Conservation (phyloP, 2,113 vertebrate species). For the Gymnorhina tibicen region DNA sequence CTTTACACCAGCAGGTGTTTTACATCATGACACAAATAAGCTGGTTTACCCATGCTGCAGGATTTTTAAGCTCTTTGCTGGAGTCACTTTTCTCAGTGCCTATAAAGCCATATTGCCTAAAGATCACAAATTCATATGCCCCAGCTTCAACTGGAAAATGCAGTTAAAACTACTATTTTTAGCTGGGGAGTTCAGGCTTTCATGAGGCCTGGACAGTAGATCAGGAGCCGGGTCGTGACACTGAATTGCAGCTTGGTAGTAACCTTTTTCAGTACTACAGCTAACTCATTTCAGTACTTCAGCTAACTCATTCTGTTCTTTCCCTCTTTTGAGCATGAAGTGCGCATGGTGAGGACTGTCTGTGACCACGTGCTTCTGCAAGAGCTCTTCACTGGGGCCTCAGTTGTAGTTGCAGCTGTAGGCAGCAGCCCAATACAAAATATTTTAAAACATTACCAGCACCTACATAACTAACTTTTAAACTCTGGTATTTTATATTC, state of each 20-base stretch:
- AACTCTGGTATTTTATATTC: not conserved
- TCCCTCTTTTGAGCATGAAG: not conserved
- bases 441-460: not conserved
- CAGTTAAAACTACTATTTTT: not conserved
- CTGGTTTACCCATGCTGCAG: not conserved
- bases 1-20: conserved; percentile 21
- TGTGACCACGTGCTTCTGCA: not conserved
- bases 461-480: not conserved
- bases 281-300: not conserved
- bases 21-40: conserved; percentile 3
- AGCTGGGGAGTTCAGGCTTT: not conserved
- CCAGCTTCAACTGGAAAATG: not conserved
- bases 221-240: not conserved
- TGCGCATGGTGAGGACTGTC: not conserved
- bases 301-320: not conserved
- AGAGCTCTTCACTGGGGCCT: not conserved
- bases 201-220: not conserved
- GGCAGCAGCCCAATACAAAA: not conserved
- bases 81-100: not conserved
- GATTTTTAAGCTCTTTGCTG: not conserved
- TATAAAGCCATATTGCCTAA: not conserved
- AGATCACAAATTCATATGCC: not conserved
- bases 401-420: not conserved
- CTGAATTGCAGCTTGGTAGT: not conserved
- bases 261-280: not conserved